phyloP scores from a whole-genome alignment of 2,888 invertebrate genomes.

The Eristalinus sepulchralis region DNA sequence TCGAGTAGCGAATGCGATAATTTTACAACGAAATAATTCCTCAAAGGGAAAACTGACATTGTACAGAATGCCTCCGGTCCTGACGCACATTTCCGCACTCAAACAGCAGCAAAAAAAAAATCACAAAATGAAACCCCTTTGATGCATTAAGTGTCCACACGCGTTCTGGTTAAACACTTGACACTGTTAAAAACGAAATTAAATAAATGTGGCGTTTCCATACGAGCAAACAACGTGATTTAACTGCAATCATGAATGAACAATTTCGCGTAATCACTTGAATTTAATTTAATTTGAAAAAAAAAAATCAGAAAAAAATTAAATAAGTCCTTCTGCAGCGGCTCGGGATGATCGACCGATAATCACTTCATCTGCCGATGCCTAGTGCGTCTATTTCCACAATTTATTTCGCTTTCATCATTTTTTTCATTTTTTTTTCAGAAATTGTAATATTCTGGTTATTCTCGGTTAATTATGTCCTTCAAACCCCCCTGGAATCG shows the following conservation, averaged over 20 bases:
- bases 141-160: not conserved
- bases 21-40: not conserved
- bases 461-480: constrained; percentile 54
- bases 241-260: constrained; percentile 50
- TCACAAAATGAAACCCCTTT: not conserved
- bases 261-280: constrained; percentile 38
- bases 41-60: not conserved
- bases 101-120: not conserved
- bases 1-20: not conserved
- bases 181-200: not conserved
- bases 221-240: constrained; percentile 18
- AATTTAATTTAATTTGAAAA: constrained; percentile 38
- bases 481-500: constrained; percentile 1
- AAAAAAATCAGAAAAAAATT: not conserved
- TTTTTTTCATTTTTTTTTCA: not conserved
- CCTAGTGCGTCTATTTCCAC: constrained; percentile 16
- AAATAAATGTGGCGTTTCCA: not conserved
- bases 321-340: constrained; percentile 12
- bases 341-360: not conserved
- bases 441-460: constrained; percentile 13
- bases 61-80: not conserved
- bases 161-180: not conserved
- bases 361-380: constrained; percentile 34
- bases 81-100: not conserved
- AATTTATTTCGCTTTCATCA: not conserved